Percentiles rank a stretch among this genome's conserved stretches.
phyloP scores from a whole-genome alignment of 2,888 invertebrate genomes.

The Acleris sparsana region DNA sequence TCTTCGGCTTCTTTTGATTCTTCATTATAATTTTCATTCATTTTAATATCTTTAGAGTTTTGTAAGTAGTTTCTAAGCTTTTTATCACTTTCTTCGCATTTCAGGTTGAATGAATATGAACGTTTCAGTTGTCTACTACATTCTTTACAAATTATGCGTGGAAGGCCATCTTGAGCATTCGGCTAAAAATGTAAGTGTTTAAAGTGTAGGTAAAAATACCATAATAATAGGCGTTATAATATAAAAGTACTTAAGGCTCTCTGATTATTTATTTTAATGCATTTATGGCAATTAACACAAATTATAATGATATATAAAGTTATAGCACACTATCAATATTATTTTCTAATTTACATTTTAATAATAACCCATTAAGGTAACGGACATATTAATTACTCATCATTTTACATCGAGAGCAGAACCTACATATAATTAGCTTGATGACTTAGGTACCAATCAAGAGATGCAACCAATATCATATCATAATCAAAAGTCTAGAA shows the following conservation, averaged over 20 bases:
- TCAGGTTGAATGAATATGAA: slow-evolving; percentile 63
- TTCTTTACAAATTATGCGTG: slow-evolving; percentile 69
- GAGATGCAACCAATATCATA: not conserved
- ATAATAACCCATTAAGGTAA: too few species aligned
- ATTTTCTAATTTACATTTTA: too few species aligned
- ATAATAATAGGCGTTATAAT: not conserved
- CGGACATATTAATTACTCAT: too few species aligned
- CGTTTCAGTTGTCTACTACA: slow-evolving; percentile 67
- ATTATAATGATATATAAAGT: too few species aligned
- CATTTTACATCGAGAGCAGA: slow-evolving; percentile 6
- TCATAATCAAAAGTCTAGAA: not conserved
- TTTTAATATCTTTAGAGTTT: slow-evolving; percentile 32
- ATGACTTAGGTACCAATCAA: not conserved
- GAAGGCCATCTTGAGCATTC: slow-evolving; percentile 62
- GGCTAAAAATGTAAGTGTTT: slow-evolving; percentile 54
- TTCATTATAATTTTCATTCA: slow-evolving; percentile 1
- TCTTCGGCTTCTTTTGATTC: slow-evolving; percentile 9
- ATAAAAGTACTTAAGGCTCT: too few species aligned
- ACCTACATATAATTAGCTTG: slow-evolving; percentile 5
- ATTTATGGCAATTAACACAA: too few species aligned
- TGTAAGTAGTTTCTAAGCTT: slow-evolving; percentile 53
- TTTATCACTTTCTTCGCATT: slow-evolving; percentile 67
- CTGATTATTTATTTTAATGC: too few species aligned
- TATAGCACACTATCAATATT: too few species aligned
- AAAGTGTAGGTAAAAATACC: slow-evolving; percentile 29